Evolutionary conservation across 2,797 vertebrate species (phyloP), one percentile per base, ranked within the genome.

Genomic region (Sus cebifrons): DNA sequence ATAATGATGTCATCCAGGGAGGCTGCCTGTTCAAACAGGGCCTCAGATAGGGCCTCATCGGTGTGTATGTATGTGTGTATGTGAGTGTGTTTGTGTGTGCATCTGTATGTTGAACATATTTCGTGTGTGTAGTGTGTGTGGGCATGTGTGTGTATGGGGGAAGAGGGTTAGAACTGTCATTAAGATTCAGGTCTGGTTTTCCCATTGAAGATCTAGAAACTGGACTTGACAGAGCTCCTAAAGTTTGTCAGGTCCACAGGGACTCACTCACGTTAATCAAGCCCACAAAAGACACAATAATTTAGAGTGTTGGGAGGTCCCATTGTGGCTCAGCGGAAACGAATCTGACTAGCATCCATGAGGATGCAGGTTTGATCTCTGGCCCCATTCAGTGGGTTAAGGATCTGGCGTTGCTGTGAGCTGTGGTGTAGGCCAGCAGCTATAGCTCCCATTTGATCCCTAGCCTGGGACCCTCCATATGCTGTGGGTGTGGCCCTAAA

Each of bases 211-310:
- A 84, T 54, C 36, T 44, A 64, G 79, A 52, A 83, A 58, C n/a
- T 92, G n/a, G 25, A 62, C 75, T 96, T 68, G 20, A 70, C n/a
- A 81, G 54, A 86, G 36, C 68, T 93, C 82, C 16, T 6, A 64
- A 44, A 89, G 17, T 14, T 74, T 73, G 56, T 92, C 73, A 77
- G 36, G 3, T 67, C 40, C 54, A 21, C 6, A 64, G 21, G 40
- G 21, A 84, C 32, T 88, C 60, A 56, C 2, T 29, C 60, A 88
- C 10, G 29, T 87, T 84, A 79, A 65, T 85, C n/a, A 56, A 84
- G 18, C 18, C 86, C 52, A 70, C 44, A 77, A 92, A 84, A 95
- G 54, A 52, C 21, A 79, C 67, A 70, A 56, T 81, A 96, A 89
- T 71, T 92, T 32, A 86, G 32, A 32, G 32, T 32, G 32, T 32